Evolutionary conservation across 2,113 vertebrate species (phyloP).

Genomic region (Onychorhynchus coronatus): DNA sequence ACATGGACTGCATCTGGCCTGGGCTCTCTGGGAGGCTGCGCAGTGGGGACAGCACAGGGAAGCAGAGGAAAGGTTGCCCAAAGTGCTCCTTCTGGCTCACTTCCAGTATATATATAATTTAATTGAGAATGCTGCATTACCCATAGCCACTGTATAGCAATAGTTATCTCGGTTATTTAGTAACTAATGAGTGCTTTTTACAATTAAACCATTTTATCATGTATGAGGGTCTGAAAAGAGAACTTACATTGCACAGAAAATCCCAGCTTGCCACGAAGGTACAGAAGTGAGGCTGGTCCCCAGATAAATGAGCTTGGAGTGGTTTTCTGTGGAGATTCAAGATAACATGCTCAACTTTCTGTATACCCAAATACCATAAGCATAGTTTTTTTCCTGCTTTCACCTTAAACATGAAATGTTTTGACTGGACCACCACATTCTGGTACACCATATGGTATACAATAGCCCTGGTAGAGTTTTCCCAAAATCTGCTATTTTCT

Average conservation of each 20-base stretch:
- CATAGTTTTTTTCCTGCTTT: background rate
- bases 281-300: background rate
- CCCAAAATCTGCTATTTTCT: background rate
- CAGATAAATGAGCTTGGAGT: background rate
- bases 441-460: background rate
- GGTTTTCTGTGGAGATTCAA: background rate
- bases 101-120: background rate
- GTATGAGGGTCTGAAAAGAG: background rate
- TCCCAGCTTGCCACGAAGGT: background rate
- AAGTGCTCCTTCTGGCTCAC: background rate
- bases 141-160: background rate
- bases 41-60: background rate
- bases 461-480: background rate
- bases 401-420: background rate
- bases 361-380: background rate
- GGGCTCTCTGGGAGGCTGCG: background rate
- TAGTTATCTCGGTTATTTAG: background rate
- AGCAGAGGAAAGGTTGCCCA: background rate
- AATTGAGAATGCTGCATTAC: background rate
- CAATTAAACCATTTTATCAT: background rate
- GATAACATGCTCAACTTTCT: background rate
- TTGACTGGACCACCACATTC: background rate
- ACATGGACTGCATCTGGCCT: background rate
- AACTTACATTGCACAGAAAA: background rate
- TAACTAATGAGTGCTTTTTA: background rate